Conservation (phyloP, 2,797 vertebrate species). For the Ptychadena robeensis region DNA sequence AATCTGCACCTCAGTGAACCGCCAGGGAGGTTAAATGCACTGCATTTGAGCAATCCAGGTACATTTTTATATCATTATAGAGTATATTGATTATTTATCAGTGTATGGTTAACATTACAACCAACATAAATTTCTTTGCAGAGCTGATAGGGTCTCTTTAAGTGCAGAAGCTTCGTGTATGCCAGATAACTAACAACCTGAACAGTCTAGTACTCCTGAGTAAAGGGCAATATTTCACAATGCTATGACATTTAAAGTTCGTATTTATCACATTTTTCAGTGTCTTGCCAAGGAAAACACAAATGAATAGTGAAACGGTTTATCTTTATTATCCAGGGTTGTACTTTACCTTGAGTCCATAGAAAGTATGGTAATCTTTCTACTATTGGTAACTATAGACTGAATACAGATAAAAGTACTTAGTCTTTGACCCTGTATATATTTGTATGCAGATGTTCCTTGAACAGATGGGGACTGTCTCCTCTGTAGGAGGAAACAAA, state of each 20-base stretch:
- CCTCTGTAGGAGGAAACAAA: slow-evolving; percentile 8
- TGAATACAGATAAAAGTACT: slow-evolving; percentile 29
- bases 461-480: neutral
- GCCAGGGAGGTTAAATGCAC: too few relatives aligned
- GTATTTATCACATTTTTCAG: neutral
- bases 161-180: neutral
- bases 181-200: neutral
- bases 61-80: too few relatives aligned
- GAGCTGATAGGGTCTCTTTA: neutral
- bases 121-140: too few relatives aligned
- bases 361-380: slow-evolving; percentile 13
- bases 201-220: neutral
- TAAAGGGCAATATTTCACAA: slow-evolving; percentile 3
- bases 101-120: too few relatives aligned
- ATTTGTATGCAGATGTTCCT: slow-evolving; percentile 21
- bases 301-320: neutral
- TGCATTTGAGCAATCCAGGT: too few relatives aligned
- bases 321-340: slow-evolving; percentile 28
- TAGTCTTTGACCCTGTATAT: slow-evolving; percentile 64
- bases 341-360: slow-evolving; percentile 39
- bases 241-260: neutral
- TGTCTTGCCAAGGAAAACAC: neutral
- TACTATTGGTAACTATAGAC: neutral
- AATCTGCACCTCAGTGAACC: too few relatives aligned
- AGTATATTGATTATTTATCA: too few relatives aligned